These are phyloP conservation scores for Stenodera caucasica DNA, from an alignment of 2,888 invertebrate genomes.

Conservation along the genomic window DNA sequence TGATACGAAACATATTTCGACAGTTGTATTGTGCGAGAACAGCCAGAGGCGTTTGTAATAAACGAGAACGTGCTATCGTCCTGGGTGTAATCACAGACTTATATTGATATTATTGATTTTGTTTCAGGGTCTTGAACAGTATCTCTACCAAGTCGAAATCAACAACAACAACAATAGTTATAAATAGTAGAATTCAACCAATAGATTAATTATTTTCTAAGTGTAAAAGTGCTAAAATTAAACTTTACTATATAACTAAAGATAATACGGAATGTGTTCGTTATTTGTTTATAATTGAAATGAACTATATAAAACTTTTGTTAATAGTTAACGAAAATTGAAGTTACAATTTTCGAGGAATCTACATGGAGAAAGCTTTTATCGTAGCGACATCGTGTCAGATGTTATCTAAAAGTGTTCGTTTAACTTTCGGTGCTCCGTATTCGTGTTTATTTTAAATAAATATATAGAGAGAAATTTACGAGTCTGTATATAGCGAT, in stretches of 20 bases:
- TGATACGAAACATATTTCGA: slow-evolving; percentile 7
- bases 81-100: slow-evolving; percentile 34
- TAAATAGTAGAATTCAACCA: background rate
- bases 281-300: background rate
- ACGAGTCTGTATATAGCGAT: slow-evolving; percentile 28
- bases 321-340: slow-evolving; percentile 9
- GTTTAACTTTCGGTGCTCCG: slow-evolving; percentile 4
- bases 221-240: no score
- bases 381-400: slow-evolving; percentile 5
- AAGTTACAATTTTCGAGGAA: slow-evolving; percentile 6
- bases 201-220: slow-evolving; percentile 9
- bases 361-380: slow-evolving; percentile 14
- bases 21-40: slow-evolving; percentile 19
- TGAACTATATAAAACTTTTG: background rate
- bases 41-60: slow-evolving; percentile 30
- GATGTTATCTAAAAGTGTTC: slow-evolving; percentile 14
- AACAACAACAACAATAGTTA: background rate
- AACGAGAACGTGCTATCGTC: slow-evolving; percentile 31
- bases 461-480: slow-evolving; percentile 32
- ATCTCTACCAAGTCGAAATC: slow-evolving; percentile 23
- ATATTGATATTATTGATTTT: slow-evolving; percentile 40
- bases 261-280: slow-evolving; percentile 14
- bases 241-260: no score
- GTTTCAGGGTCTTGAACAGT: slow-evolving; percentile 34
- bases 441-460: slow-evolving; percentile 24